These are phyloP conservation scores for Malacoctenus gilli DNA, from an alignment of 2,797 vertebrate species.

Conservation along the genomic window DNA sequence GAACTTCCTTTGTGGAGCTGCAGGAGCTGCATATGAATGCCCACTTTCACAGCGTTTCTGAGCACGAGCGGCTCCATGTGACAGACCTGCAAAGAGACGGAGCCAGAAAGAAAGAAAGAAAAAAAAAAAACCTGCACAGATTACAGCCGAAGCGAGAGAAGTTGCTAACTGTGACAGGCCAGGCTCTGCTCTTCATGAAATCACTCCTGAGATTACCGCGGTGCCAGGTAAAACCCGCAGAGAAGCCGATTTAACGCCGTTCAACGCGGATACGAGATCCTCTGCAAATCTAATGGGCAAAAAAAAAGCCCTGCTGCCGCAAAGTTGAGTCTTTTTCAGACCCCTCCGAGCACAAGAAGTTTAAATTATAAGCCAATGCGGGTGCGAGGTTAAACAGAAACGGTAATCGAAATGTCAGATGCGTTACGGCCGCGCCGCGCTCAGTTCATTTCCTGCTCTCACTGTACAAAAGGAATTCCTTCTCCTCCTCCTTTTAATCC, in stretches of 20 bases:
- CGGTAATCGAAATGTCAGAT: constrained; percentile 37
- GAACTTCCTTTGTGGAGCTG: too few relatives aligned
- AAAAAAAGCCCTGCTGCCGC: too few relatives aligned
- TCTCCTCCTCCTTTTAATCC: constrained; percentile 67
- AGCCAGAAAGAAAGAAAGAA: too few relatives aligned
- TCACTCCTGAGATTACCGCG: constrained; percentile 28
- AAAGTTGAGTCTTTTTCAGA: too few relatives aligned
- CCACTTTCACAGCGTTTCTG: too few relatives aligned
- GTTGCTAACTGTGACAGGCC: constrained; percentile 16
- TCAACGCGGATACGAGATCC: neutral
- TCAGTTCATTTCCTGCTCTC: constrained; percentile 51
- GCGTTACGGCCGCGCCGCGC: constrained; percentile 19
- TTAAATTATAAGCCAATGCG: constrained; percentile 23
- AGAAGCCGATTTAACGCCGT: constrained; percentile 5
- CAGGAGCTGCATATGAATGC: too few relatives aligned
- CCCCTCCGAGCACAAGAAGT: too few relatives aligned
- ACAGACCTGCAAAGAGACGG: constrained; percentile 7
- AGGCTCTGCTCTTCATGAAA: constrained; percentile 26
- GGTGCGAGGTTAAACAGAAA: constrained; percentile 31
- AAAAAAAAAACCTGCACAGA: constrained; percentile 34
- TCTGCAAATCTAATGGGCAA: neutral
- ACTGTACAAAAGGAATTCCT: constrained; percentile 63
- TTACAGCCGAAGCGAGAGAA: constrained; percentile 4
- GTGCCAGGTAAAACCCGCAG: constrained; percentile 27
- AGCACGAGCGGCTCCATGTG: constrained; percentile 6